Evolutionary conservation across 2,113 vertebrate genomes (phyloP), one percentile per base, ranked within the genome.

Genomic region (Protobothrops flavoviridis): DNA sequence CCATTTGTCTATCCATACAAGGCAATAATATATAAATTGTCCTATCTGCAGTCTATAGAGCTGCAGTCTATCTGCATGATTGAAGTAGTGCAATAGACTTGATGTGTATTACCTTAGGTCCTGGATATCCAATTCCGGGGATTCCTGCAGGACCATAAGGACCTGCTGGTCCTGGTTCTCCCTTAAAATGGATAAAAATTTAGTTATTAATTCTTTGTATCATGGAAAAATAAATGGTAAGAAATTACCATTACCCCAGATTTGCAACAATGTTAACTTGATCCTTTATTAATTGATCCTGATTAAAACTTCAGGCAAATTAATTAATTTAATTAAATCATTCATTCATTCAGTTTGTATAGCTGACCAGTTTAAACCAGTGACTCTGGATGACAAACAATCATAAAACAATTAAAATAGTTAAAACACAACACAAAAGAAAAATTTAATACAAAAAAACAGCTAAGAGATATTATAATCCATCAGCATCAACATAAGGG

Each of bases 121-220:
- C 99, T 92, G 98, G 98, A 13, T 98, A 95, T 69, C 98, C 99
- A 94, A 98, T 85, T 2, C 98, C 98, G 13, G 96, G 93, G 12
- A 95, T 94, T 93, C 98, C 98, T 56, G 97, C 94, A 93, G 98
- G 98, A 93, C 99, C 99, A 81, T 96, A 93, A 45, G 96, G 96
- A 88, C 99, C 98, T 55, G 97, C 93, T 69, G 95, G 97, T 91
- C 98, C 99, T 95, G 96, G 97, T 0, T 98, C 97, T 88, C 98
- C 98, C 98, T 93, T 98, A 91, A 61, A 93, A 64, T 6, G 90
- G 96, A 90, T 95, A 92, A 92, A 39, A 95, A 85, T 9, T 10
- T 0, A 15, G 21, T 17, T 24, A 85, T 85, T 59, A 74, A 11
- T 17, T 15, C 15, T n/a, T 56, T 11, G 33, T 48, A 56, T 4